A percentile compares a stretch with the other conserved stretches of the same genome.
phyloP scores from a whole-genome alignment of 2,888 invertebrate genomes.

The Lithodes maja region DNA sequence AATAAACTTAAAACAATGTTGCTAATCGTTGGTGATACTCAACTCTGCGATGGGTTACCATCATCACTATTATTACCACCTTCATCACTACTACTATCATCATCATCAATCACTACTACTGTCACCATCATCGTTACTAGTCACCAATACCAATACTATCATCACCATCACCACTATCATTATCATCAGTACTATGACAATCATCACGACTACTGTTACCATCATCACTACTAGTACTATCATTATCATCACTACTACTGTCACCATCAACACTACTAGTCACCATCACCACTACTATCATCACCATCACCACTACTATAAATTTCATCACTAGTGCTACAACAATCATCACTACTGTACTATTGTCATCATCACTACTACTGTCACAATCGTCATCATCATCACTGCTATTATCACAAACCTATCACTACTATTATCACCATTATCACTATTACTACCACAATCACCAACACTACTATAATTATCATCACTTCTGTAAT shows the following conservation, averaged over 20 bases:
- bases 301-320: not conserved
- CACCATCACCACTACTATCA: conserved; percentile 4
- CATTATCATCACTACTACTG: not conserved
- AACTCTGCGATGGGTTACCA: too few species aligned
- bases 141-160: not conserved
- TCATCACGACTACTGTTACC: not conserved
- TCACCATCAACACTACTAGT: not conserved
- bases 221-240: not conserved
- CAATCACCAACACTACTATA: too few species aligned
- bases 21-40: too few species aligned
- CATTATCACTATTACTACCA: too few species aligned
- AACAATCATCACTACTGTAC: too few species aligned
- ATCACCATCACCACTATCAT: not conserved
- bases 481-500: too few species aligned
- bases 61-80: not conserved
- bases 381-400: too few species aligned
- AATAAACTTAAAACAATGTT: too few species aligned
- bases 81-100: not conserved
- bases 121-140: not conserved
- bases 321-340: too few species aligned
- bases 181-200: not conserved
- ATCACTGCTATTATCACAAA: too few species aligned
- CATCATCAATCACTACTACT: conserved; percentile 3
- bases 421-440: too few species aligned
- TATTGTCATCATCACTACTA: too few species aligned